A percentile compares a stretch with the other conserved stretches of the same genome.
Conservation (phyloP, 2,888 invertebrate species). For the Trichogramma evanescens region DNA sequence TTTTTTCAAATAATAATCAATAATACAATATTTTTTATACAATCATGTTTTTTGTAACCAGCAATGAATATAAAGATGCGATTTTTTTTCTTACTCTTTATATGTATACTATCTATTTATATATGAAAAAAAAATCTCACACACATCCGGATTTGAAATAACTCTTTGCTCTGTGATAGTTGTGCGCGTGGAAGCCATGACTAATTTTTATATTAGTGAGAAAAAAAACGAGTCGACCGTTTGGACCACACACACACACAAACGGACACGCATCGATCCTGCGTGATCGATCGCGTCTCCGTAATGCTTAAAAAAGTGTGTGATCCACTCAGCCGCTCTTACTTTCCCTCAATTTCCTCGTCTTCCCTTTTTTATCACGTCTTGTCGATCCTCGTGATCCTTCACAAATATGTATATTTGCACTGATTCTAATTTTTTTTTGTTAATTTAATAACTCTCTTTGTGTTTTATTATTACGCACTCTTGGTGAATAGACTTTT, state of each 20-base stretch:
- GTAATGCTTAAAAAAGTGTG: conserved; percentile 13
- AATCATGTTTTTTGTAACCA: no score
- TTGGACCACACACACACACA: conserved; percentile 38
- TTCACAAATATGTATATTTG: conserved; percentile 9
- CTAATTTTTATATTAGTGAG: conserved; percentile 26
- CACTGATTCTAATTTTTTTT: conserved; percentile 6
- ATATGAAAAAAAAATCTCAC: no score
- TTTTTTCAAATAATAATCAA: no score
- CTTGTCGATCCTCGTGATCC: background rate
- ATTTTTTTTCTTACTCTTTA: no score
- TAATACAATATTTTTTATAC: no score
- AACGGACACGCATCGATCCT: background rate
- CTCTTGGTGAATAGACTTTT: no score
- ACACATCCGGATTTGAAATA: conserved; percentile 37
- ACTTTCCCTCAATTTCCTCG: conserved; percentile 20
- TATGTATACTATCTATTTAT: no score
- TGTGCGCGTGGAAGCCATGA: conserved; percentile 46
- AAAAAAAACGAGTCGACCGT: conserved; percentile 27
- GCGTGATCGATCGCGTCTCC: no score
- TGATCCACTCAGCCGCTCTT: conserved; percentile 38
- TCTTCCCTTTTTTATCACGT: background rate
- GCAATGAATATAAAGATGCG: no score
- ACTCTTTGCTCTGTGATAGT: conserved; percentile 47
- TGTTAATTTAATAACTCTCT: background rate
- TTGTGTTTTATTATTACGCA: no score